phyloP scores from a whole-genome alignment of 2,888 invertebrate species.

The Rhodophaea formosa region DNA sequence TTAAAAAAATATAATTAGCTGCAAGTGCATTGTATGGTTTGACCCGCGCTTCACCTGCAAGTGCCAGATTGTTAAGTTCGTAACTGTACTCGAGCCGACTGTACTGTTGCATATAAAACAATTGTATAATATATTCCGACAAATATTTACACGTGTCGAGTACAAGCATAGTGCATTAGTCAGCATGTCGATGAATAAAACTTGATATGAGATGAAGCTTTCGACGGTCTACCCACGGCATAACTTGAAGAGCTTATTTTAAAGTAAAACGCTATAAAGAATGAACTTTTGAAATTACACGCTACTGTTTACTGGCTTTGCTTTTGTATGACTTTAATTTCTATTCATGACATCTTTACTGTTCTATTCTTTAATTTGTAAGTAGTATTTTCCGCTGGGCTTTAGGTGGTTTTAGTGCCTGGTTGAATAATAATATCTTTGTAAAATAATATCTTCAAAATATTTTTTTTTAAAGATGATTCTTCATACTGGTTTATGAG shows the following conservation, averaged over 20 bases:
- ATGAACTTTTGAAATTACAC: slow-evolving; percentile 6
- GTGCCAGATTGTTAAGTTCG: slow-evolving; percentile 10
- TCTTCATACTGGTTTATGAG: too few relatives aligned
- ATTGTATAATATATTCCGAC: slow-evolving; percentile 43
- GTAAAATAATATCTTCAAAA: too few relatives aligned
- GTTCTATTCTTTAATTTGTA: too few relatives aligned
- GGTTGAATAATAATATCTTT: too few relatives aligned
- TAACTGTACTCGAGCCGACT: slow-evolving; percentile 4
- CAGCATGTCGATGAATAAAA: slow-evolving; percentile 19
- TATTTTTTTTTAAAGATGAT: too few relatives aligned
- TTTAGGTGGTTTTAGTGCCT: too few relatives aligned
- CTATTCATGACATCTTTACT: too few relatives aligned
- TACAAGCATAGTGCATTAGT: slow-evolving; percentile 45
- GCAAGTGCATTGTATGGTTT: slow-evolving; percentile 1
- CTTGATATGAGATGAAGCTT: slow-evolving; percentile 4
- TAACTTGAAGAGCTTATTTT: slow-evolving; percentile 1
- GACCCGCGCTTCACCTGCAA: not conserved
- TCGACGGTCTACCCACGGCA: not conserved
- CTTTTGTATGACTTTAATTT: not conserved
- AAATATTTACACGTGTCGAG: slow-evolving; percentile 45
- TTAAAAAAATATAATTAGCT: not conserved
- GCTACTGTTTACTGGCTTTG: slow-evolving; percentile 5
- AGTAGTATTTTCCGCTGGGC: too few relatives aligned
- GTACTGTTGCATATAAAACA: slow-evolving; percentile 31
- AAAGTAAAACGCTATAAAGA: not conserved